Conservation (phyloP, 2,797 vertebrate genomes). For the Hypotaenidia okinawae region DNA sequence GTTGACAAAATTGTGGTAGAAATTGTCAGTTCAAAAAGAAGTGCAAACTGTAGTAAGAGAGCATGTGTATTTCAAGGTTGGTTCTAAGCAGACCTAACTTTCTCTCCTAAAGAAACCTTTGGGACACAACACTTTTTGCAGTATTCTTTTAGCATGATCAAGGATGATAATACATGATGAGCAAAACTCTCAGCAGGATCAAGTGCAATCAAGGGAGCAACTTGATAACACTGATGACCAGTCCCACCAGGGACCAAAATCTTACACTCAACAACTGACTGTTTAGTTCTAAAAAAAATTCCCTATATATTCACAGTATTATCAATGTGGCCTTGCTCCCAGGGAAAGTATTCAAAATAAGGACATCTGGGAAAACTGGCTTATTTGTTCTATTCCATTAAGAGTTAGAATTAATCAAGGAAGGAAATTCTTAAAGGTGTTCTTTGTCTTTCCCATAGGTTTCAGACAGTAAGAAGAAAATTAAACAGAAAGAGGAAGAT, state of each 20-base stretch:
- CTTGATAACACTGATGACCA: neutral
- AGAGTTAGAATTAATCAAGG: constrained; percentile 37
- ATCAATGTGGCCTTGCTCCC: neutral
- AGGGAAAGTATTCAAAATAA: neutral
- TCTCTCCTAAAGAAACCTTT: neutral
- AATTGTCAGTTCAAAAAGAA: neutral
- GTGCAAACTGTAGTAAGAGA: neutral
- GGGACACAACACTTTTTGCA: neutral
- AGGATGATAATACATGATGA: neutral
- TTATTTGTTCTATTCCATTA: neutral
- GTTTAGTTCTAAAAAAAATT: neutral
- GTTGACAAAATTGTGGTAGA: neutral
- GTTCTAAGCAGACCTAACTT: neutral
- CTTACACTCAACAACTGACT: neutral
- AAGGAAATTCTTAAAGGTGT: constrained; percentile 19
- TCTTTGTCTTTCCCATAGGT: constrained; percentile 20
- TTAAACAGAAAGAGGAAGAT: constrained; percentile 11
- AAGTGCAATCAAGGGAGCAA: neutral
- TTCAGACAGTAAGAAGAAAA: constrained; percentile 25
- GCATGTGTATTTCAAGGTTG: neutral
- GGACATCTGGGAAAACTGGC: neutral
- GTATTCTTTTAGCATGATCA: neutral
- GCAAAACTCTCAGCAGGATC: neutral
- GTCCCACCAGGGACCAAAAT: neutral
- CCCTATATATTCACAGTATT: neutral